Percentiles rank a stretch among this genome's conserved stretches.
These are phyloP conservation scores for Cataglyphis altisquamis DNA, from an alignment of 2,888 invertebrate species.

Conservation along the genomic window DNA sequence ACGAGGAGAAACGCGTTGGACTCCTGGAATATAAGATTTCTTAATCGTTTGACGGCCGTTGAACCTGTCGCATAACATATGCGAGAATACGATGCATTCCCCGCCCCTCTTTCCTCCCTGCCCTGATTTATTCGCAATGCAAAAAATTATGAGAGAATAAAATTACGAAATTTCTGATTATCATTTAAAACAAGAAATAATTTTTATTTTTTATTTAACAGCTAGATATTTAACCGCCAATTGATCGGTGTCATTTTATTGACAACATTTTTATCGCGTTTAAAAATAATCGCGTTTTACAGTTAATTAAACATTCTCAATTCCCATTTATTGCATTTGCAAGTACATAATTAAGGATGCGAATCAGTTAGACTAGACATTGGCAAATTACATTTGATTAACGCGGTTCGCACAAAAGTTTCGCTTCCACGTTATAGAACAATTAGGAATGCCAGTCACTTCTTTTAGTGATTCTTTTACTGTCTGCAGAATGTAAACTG, in stretches of 20 bases:
- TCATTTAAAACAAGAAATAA: neutral
- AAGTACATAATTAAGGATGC: conserved; percentile 27
- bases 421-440: conserved; percentile 16
- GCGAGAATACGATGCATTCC: neutral
- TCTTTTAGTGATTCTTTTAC: conserved; percentile 20
- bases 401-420: conserved; percentile 26
- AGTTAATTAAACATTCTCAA: conserved; percentile 20
- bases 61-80: neutral
- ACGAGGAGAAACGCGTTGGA: conserved; percentile 34
- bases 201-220: neutral
- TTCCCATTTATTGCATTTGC: neutral
- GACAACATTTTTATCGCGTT: neutral
- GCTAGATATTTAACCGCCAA: neutral
- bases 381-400: conserved; percentile 32
- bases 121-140: neutral
- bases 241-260: neutral
- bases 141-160: neutral
- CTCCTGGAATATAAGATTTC: conserved; percentile 48
- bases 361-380: conserved; percentile 36
- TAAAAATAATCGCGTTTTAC: conserved; percentile 14
- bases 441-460: conserved; percentile 53
- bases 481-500: conserved; percentile 45
- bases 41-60: conserved; percentile 41
- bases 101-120: neutral
- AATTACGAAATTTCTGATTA: conserved; percentile 7